Evolutionary conservation across 2,797 vertebrate genomes (phyloP), one percentile per base, ranked within the genome.

Genomic region (Rhinophrynus dorsalis): DNA sequence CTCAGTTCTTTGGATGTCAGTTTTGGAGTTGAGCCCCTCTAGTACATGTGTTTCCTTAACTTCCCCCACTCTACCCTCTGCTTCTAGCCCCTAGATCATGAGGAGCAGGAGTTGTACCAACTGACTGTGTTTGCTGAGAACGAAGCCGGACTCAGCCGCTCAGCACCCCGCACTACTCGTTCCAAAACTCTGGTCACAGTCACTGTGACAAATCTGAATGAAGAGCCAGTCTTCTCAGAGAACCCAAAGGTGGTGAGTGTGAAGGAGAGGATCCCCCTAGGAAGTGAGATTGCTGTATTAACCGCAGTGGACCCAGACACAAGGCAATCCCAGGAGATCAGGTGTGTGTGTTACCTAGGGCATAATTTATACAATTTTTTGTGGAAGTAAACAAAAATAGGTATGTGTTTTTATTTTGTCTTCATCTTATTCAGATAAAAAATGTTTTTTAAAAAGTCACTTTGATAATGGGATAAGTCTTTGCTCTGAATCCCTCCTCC

Each of bases 71-170:
- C 45, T 30, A 18, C 0, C 0, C 6, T 62, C 76, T 20, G 21
- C 56, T 38, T 29, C 2, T 88, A 98, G 97, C 90, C 95, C 0
- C 83, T 98, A 75, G 95, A 98, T 83, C 94, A 88, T 1, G 96
- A 98, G 82, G 70, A 68, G 0, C 74, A 79, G 5, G 80, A 78
- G 1, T 82, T 79, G 17, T 79, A 95, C 3, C 47, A 58, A 44
- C 84, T 98, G 58, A 80, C 48, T 0, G 74, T 98, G 65, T 88
- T 62, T 0, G 94, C 92, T 68, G 87, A 88, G 85, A 99, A 99
- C 3, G 74, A 90, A 75, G 84, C 51, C 15, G 82, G 85, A 0
- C 88, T 94, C 75, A 92, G 89, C 51, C 76, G 76, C 0, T 84
- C 84, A 0, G 88, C 84, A 9, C 88, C 86, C 0, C 75, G 79